Base-by-base conservation (phyloP, 1,140 invertebrate species). In the Harpegnathos saltator region DNA sequence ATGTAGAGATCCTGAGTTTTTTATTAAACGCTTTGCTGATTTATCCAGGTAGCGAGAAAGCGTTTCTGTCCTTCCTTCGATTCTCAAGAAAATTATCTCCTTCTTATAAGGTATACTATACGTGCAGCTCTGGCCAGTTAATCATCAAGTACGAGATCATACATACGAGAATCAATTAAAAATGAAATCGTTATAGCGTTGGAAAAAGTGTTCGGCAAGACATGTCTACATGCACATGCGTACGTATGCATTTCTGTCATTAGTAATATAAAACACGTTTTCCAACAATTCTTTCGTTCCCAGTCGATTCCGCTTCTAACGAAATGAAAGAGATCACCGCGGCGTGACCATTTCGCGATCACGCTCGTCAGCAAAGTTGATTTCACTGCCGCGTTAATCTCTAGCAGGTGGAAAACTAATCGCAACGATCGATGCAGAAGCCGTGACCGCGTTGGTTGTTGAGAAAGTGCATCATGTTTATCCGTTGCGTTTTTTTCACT, bases 321-420 rank as follows among this genome's bases (percentile, higher is more conserved):
- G 58, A 82, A 75, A 75, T n/a, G 22, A 26, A 44, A 59, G 33
- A 63, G 50, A 54, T 75, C 61, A 33, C 44, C 29, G 48, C 61
- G 50, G 81, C 81, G 72, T 77, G 61, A 77, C 81, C n/a, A 11
- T 22, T 75, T 14, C 15, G 29, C 54, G 29, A 83, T 77, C 81
- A n/a, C 48, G 62, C 63, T 83, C 38, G 33, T 38, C 15, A 22
- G 61, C 48, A 29, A 17, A n/a, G 50, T 77, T 66, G 19, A 66
- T 83, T 83, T 83, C 81, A 83, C 62, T 72, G 72, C 9, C 50
- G 58, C 62, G n/a, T 66, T 83, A 78, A 29, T 83, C 48, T 58
- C 4, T 33, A 9, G 14, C 61, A 17, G 11, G n/a, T 66, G 48
- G 24, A 66, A 83, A 63, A 77, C 29, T 61, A 15, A 62, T 73